Evolutionary conservation across 2,888 invertebrate genomes (phyloP), one percentile per base, ranked within the genome.

Genomic region (Phyto melanocephala): DNA sequence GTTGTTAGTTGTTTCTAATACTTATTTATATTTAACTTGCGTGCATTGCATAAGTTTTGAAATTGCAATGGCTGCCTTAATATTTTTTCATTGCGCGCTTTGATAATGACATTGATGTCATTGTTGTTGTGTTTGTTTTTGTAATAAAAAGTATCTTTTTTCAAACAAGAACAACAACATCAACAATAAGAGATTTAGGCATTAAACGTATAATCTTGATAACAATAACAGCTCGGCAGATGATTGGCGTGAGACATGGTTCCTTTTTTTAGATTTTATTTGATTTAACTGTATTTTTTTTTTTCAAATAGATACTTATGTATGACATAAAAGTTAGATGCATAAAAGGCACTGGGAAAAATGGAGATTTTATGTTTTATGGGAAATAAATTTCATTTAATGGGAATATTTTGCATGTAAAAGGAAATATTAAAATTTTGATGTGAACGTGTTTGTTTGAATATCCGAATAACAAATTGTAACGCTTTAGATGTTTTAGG

Each of bases 181-280:
- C 24, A 72, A 74, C 56, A 75, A 56, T 68, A 68, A 52, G 58
- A 79, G 82, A 79, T 79, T 82, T 76, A 60, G 62, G 63, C 50
- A 76, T 82, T 82, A 77, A 70, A 75, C 72, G 62, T 72, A 67
- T 82, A 79, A 82, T 82, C 82, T 75, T 71, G 82, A 82, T 82
- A 82, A 79, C 79, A 82, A 82, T 82, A 79, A 71, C 79, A 71
- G 75, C 56, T 37, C 65, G 74, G 58, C 82, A 75, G 70, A 82
- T 82, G 82, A 82, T 82, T 82, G 82, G 82, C 82, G 79, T 82
- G 82, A 82, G 82, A 82, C 82, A 82, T 71, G 79, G 42, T 76
- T 82, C 42, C 78, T 11, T 70, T 68, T 78, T 71, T 56, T 20
- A n/a, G n/a, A n/a, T 65, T 75, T 50, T 20, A 11, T 6, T 10